Percentiles rank a stretch among this genome's conserved stretches.
Evolutionary conservation across 2,888 invertebrate species (phyloP).

Genomic region (Agonopterix heracliana): DNA sequence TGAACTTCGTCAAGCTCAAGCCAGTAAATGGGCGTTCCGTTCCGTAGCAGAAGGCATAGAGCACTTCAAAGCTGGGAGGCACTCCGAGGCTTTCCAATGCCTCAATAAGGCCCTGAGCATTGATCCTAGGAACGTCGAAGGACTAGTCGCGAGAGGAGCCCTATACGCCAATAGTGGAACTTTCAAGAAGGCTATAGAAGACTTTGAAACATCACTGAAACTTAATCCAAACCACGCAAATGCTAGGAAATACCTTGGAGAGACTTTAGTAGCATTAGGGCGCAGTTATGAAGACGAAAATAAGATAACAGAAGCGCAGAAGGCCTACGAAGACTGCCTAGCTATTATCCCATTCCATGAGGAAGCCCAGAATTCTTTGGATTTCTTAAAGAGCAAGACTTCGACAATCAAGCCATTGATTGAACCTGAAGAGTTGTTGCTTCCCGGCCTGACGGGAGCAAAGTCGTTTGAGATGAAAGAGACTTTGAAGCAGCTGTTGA

Average conservation of each 20-base stretch:
- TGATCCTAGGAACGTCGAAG: constrained; percentile 94
- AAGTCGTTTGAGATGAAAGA: constrained; percentile 80
- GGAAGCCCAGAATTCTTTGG: constrained; percentile 89
- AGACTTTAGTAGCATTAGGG: constrained; percentile 92
- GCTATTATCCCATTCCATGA: constrained; percentile 90
- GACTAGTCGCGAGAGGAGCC: constrained; percentile 93
- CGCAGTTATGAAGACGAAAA: constrained; percentile 92
- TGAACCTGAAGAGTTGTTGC: constrained; percentile 77
- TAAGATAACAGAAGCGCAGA: constrained; percentile 88
- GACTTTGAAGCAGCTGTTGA: constrained; percentile 79
- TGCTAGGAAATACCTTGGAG: constrained; percentile 95
- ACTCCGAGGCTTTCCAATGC: constrained; percentile 96
- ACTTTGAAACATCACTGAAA: constrained; percentile 94
- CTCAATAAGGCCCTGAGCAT: constrained; percentile 94
- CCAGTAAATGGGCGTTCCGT: constrained; percentile 94
- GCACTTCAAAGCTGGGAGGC: constrained; percentile 94
- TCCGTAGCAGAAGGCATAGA: constrained; percentile 97
- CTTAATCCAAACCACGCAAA: constrained; percentile 93
- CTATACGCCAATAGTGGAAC: constrained; percentile 95
- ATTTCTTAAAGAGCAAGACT: constrained; percentile 84
- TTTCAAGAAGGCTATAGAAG: constrained; percentile 94
- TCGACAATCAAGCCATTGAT: constrained; percentile 76
- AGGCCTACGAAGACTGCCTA: constrained; percentile 89
- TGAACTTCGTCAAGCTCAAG: constrained; percentile 91
- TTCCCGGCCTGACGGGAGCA: constrained; percentile 76